Conservation (phyloP, 1,140 invertebrate species). For the Helicoverpa armigera region DNA sequence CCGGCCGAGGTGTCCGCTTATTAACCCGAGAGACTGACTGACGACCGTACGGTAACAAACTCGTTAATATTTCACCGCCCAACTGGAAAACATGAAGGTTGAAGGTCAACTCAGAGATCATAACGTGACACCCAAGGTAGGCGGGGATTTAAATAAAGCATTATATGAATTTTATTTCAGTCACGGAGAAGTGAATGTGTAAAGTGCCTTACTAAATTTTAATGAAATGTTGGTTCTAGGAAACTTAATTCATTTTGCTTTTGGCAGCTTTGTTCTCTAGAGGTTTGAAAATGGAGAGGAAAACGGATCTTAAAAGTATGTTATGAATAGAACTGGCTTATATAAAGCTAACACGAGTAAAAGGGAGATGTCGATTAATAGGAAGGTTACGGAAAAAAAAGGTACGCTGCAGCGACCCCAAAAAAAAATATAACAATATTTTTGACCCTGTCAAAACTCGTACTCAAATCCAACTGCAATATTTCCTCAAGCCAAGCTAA, state of each 20-base stretch:
- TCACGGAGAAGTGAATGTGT: background rate
- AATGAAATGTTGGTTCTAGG: conserved; percentile 3
- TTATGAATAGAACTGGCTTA: conserved; percentile 15
- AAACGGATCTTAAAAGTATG: conserved; percentile 4
- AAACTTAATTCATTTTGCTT: conserved; percentile 20
- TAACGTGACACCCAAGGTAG: background rate
- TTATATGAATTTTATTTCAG: conserved; percentile 6
- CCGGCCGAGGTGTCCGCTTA: conserved; percentile 35
- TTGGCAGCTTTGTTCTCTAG: conserved; percentile 12
- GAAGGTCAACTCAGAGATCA: conserved; percentile 4
- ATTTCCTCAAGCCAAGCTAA: background rate
- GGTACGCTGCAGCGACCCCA: too few relatives aligned
- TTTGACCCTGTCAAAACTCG: too few relatives aligned
- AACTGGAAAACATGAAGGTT: conserved; percentile 14
- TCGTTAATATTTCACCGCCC: conserved; percentile 8
- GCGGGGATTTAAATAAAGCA: background rate
- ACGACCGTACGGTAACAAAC: conserved; percentile 24
- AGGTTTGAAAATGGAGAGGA: background rate
- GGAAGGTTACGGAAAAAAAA: too few relatives aligned
- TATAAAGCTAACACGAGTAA: background rate
- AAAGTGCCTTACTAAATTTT: conserved; percentile 15
- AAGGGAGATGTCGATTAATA: too few relatives aligned
- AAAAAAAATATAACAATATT: too few relatives aligned
- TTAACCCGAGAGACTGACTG: conserved; percentile 32
- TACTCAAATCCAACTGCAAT: too few relatives aligned